Conservation (phyloP, 2,113 vertebrate genomes). For the Notechis scutatus region DNA sequence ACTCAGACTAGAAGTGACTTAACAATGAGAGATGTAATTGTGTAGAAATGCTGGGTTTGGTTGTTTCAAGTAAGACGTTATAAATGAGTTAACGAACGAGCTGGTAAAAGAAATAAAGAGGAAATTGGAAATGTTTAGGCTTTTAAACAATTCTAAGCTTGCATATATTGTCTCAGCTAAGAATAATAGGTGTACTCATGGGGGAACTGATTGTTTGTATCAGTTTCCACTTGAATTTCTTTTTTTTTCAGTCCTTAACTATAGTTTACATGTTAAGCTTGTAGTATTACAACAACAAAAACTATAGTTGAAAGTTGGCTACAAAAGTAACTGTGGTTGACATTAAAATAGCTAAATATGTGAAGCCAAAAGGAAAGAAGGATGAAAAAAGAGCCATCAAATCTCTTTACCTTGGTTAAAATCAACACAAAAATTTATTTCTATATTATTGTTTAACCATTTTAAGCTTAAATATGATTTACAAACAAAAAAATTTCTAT, state of each 20-base stretch:
- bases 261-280: not conserved
- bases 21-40: constrained; percentile 14
- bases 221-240: not conserved
- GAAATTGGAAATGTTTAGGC: not conserved
- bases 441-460: not conserved
- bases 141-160: not conserved
- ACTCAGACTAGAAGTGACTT: constrained; percentile 37
- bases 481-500: not conserved
- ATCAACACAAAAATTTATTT: not conserved
- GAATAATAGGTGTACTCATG: not conserved
- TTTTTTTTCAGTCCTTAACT: not conserved
- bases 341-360: not conserved
- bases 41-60: not conserved
- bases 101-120: not conserved
- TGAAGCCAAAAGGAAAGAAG: not conserved
- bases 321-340: not conserved
- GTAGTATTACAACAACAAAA: not conserved
- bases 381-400: not conserved
- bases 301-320: not conserved
- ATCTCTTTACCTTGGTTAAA: not conserved
- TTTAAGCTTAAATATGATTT: not conserved
- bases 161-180: not conserved
- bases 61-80: not conserved
- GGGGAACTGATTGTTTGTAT: not conserved
- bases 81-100: not conserved